These are phyloP conservation scores for Yponomeuta malinellus DNA, from an alignment of 2,888 invertebrate species.

Conservation along the genomic window DNA sequence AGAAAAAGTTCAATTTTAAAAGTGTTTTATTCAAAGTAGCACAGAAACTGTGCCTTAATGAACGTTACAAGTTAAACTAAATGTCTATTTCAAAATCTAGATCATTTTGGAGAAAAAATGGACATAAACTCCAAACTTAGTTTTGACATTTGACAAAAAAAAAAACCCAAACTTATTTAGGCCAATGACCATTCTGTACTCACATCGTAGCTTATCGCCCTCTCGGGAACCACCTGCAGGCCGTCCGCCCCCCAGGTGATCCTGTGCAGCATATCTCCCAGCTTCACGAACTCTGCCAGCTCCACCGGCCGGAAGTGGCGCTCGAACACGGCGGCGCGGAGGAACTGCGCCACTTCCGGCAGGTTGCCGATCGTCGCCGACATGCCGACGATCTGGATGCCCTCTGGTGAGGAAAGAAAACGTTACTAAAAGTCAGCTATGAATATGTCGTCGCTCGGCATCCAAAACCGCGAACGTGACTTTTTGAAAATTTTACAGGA, in stretches of 20 bases:
- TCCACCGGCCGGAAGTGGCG: slow-evolving; percentile 93
- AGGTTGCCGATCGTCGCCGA: slow-evolving; percentile 97
- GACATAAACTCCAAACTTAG: too few relatives aligned
- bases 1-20: too few relatives aligned
- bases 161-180: too few relatives aligned
- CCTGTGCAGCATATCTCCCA: slow-evolving; percentile 69
- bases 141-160: too few relatives aligned
- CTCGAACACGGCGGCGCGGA: slow-evolving; percentile 87
- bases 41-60: too few relatives aligned
- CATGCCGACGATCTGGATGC: slow-evolving; percentile 95
- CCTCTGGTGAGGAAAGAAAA: slow-evolving; percentile 31
- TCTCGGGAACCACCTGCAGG: slow-evolving; percentile 43
- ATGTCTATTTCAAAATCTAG: too few relatives aligned
- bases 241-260: slow-evolving; percentile 44
- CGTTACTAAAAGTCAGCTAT: neutral
- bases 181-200: slow-evolving; percentile 22
- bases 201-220: slow-evolving; percentile 48
- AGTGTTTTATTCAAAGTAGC: too few relatives aligned
- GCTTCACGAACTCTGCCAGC: slow-evolving; percentile 88
- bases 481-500: too few relatives aligned
- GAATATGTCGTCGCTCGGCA: neutral
- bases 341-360: slow-evolving; percentile 84
- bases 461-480: too few relatives aligned
- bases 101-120: too few relatives aligned
- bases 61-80: too few relatives aligned